These are phyloP conservation scores for Habrosyne pyritoides DNA, from an alignment of 2,888 invertebrate genomes.

Conservation along the genomic window DNA sequence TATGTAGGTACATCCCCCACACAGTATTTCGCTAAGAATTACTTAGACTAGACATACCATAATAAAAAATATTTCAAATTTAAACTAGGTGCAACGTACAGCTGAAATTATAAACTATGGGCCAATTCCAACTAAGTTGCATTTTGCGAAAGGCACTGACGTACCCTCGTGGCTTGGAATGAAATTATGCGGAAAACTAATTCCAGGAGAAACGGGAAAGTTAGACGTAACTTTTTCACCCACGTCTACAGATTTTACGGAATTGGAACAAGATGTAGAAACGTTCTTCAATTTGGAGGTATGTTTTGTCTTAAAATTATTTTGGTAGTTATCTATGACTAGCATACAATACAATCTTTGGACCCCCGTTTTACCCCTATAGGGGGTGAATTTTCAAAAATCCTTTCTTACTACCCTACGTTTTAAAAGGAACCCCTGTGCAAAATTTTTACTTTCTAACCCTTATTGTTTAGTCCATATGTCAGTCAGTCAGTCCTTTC, in stretches of 20 bases:
- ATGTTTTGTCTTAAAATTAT: constrained; percentile 4
- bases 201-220: constrained; percentile 74
- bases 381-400: too few species aligned
- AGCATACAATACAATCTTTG: too few species aligned
- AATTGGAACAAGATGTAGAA: constrained; percentile 70
- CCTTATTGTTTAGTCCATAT: too few species aligned
- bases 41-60: too few species aligned
- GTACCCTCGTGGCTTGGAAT: constrained; percentile 62
- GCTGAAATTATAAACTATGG: constrained; percentile 82
- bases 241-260: constrained; percentile 61
- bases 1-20: too few species aligned
- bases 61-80: neutral
- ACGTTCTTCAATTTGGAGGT: constrained; percentile 78
- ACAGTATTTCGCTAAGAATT: too few species aligned
- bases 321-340: too few species aligned
- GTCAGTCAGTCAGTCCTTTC: too few species aligned
- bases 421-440: too few species aligned
- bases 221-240: constrained; percentile 82
- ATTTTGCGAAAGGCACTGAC: constrained; percentile 61
- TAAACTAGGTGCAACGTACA: constrained; percentile 65
- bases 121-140: constrained; percentile 71
- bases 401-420: too few species aligned
- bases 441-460: too few species aligned
- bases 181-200: constrained; percentile 68
- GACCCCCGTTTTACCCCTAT: too few species aligned